A percentile compares a stretch with the other conserved stretches of the same genome.
These are phyloP conservation scores for Xylota segnis DNA, from an alignment of 2,888 invertebrate species.

Conservation along the genomic window DNA sequence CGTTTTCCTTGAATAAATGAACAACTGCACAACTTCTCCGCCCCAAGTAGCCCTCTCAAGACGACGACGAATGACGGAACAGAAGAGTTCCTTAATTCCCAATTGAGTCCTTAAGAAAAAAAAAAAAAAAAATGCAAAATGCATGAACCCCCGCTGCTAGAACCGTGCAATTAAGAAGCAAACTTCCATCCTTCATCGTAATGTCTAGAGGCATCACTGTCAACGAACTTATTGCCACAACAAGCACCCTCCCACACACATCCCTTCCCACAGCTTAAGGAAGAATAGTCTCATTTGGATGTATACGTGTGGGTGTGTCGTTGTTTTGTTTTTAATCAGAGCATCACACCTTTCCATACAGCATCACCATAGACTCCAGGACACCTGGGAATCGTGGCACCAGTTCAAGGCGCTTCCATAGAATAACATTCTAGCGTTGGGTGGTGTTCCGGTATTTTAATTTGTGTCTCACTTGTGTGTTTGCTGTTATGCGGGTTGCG, in stretches of 20 bases:
- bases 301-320: background rate
- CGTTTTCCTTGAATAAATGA: constrained; percentile 13
- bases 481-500: constrained; percentile 42
- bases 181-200: background rate
- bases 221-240: background rate
- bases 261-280: background rate
- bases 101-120: constrained; percentile 7
- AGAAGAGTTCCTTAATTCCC: constrained; percentile 26
- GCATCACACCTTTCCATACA: constrained; percentile 3
- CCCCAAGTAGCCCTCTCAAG: background rate
- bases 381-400: constrained; percentile 40
- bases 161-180: constrained; percentile 15
- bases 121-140: too few relatives aligned
- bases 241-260: background rate
- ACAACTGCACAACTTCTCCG: background rate
- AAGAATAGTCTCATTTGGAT: background rate
- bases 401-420: constrained; percentile 21
- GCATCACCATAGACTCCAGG: background rate
- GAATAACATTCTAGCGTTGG: constrained; percentile 23
- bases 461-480: constrained; percentile 66
- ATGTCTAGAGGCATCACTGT: background rate
- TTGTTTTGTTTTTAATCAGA: constrained; percentile 12
- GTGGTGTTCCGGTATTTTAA: constrained; percentile 71
- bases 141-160: background rate
- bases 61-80: background rate